Base-by-base conservation (phyloP, 2,888 invertebrate species). In the Chelonus formosanus region DNA sequence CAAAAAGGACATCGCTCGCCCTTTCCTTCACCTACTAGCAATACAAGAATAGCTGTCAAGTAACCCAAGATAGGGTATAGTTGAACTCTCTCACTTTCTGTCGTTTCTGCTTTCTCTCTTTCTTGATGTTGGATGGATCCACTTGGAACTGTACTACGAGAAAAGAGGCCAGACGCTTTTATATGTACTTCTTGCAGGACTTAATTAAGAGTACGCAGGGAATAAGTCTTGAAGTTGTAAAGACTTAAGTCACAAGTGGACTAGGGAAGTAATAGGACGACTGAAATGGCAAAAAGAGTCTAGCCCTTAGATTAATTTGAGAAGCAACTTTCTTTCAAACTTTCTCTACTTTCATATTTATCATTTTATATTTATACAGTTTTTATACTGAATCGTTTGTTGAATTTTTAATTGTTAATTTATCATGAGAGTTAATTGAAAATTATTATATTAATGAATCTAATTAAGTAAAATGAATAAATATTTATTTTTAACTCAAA, bases 1-100 rank as follows among this genome's bases (percentile, higher is more conserved):
- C 79, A 78, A 83, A 82, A 83, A 82, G 81, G 78, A 80, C 83
- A 83, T 82, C 83, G 77, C 70, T 73, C 73, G 70, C 67, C 66
- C 68, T 63, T 20, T 58, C 58, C 50, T 34, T 20, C 45, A 5
- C 56, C 54, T 20, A 10, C 43, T 36, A 45, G 3, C 32, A 44
- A 10, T 7, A 34, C 45, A 32, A 40, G 7, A 31, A 31, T 47
- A 58, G 53, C 35, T 57, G 50, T 56, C n/a, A 34, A 63, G 57
- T 57, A 50, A 34, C 63, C 48, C 45, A 40, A 48, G 47, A 40
- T 54, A 63, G 56, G 48, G 47, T 32, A 53, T 53, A 7, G 20
- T 50, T 20, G 48, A 35, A 63, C 31, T 65, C 45, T 36, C 47
- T 55, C 4, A 4, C 45, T 57, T 45, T 34, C 3, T 47, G 3